Conservation (phyloP, 2,888 invertebrate species). For the Trichacis sp. region DNA sequence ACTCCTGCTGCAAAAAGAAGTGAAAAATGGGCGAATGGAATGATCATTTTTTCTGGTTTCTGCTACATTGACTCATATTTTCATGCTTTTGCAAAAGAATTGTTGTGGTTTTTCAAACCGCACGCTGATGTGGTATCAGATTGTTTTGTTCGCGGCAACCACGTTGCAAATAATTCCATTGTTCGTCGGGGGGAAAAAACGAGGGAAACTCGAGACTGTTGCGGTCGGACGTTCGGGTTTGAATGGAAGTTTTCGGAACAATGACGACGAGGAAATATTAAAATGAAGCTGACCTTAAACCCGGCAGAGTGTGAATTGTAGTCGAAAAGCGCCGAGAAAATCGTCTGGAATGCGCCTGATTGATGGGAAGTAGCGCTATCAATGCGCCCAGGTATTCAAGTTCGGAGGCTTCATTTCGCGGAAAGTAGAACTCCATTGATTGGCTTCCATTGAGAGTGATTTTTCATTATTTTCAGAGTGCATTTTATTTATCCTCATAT, state of each 20-base stretch:
- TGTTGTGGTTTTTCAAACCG: too few species aligned
- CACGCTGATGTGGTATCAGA: too few species aligned
- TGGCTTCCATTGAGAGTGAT: too few species aligned
- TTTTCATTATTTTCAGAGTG: too few species aligned
- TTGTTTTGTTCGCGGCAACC: neutral
- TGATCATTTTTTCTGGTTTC: too few species aligned
- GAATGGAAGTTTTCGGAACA: neutral
- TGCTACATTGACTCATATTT: too few species aligned
- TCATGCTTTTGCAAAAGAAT: too few species aligned
- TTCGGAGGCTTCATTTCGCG: slow-evolving; percentile 10
- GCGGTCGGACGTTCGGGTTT: neutral
- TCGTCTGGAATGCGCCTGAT: neutral
- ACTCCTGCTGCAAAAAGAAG: neutral
- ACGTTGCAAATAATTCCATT: neutral
- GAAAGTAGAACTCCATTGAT: neutral
- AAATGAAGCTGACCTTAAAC: neutral
- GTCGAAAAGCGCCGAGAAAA: neutral
- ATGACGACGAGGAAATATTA: neutral
- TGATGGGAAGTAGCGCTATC: neutral
- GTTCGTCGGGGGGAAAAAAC: neutral
- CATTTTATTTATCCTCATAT: too few species aligned
- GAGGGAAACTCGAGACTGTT: neutral
- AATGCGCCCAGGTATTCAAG: slow-evolving; percentile 13
- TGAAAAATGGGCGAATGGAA: too few species aligned
- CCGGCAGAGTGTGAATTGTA: neutral